These are phyloP conservation scores for Sarcophaga bullata DNA, from an alignment of 1,140 invertebrate species.

Conservation along the genomic window DNA sequence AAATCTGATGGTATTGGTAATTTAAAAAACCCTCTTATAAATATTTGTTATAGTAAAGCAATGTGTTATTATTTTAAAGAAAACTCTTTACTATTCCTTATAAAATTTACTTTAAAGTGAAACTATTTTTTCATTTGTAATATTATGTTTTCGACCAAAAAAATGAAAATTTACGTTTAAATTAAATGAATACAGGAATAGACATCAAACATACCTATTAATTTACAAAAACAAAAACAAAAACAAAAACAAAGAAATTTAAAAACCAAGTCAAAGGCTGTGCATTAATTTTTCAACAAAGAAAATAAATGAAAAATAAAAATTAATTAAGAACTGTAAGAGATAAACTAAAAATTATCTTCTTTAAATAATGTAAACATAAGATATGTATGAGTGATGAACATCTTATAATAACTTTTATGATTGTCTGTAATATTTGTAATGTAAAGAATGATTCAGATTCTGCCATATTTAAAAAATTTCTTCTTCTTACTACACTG, in stretches of 20 bases:
- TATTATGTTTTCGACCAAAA: not conserved
- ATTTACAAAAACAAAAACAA: too few relatives aligned
- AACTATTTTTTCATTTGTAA: not conserved
- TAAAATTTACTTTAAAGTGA: not conserved
- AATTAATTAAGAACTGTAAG: too few relatives aligned
- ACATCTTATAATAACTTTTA: too few relatives aligned
- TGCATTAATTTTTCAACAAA: not conserved
- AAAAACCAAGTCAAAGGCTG: slow-evolving; percentile 16
- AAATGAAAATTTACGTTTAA: not conserved
- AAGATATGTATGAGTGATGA: too few relatives aligned
- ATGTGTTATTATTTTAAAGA: not conserved
- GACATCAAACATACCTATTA: too few relatives aligned
- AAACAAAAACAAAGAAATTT: too few relatives aligned
- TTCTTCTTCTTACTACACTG: too few relatives aligned
- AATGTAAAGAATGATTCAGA: not conserved
- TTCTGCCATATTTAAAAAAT: slow-evolving; percentile 2
- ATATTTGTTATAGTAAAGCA: slow-evolving; percentile 8
- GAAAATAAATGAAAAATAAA: too few relatives aligned
- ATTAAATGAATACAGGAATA: too few relatives aligned
- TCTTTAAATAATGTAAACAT: too few relatives aligned
- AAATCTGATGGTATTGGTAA: not conserved
- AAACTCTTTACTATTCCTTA: not conserved
- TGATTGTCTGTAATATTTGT: too few relatives aligned
- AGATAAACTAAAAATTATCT: too few relatives aligned
- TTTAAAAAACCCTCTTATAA: not conserved